Conservation (phyloP, 2,113 vertebrate species). For the Ornithorhynchus anatinus region DNA sequence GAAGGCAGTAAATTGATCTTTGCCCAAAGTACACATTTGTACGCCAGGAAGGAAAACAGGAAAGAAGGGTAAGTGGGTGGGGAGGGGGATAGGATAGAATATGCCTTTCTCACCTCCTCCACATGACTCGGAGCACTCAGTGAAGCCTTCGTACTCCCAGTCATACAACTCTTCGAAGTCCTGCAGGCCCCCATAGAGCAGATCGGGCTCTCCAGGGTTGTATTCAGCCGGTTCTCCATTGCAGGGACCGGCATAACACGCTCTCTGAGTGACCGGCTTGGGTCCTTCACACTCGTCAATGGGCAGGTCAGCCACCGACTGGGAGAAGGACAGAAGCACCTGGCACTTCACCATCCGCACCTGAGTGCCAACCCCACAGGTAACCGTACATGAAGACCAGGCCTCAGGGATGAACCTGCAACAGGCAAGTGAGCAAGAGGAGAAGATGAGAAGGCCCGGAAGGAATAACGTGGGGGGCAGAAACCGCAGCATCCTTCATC, state of each 20-base stretch:
- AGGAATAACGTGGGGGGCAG: not conserved
- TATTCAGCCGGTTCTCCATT: conserved; percentile 59
- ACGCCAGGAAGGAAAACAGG: not conserved
- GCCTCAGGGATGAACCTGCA: conserved; percentile 88
- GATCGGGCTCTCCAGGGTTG: conserved; percentile 50
- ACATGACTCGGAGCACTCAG: conserved; percentile 90
- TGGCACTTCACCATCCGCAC: conserved; percentile 86
- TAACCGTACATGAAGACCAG: conserved; percentile 89
- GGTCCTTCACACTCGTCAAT: conserved; percentile 90
- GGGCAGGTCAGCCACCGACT: conserved; percentile 90
- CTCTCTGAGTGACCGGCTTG: conserved; percentile 78
- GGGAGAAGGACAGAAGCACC: conserved; percentile 93
- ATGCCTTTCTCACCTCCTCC: conserved; percentile 82
- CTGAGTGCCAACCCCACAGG: conserved; percentile 88
- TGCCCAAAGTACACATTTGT: not conserved
- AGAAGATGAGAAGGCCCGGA: conserved; percentile 32
- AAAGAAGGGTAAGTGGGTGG: not conserved
- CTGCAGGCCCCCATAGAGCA: conserved; percentile 51
- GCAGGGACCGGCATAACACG: conserved; percentile 87
- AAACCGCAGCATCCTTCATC: not conserved
- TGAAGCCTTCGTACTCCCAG: conserved; percentile 95
- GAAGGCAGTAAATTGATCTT: not conserved
- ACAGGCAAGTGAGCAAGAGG: conserved; percentile 38
- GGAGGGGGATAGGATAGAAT: not conserved
- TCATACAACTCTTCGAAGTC: conserved; percentile 85